Evolutionary conservation across 2,888 invertebrate species (phyloP), one percentile per base, ranked within the genome.

Genomic region (Caradrina kadenii): DNA sequence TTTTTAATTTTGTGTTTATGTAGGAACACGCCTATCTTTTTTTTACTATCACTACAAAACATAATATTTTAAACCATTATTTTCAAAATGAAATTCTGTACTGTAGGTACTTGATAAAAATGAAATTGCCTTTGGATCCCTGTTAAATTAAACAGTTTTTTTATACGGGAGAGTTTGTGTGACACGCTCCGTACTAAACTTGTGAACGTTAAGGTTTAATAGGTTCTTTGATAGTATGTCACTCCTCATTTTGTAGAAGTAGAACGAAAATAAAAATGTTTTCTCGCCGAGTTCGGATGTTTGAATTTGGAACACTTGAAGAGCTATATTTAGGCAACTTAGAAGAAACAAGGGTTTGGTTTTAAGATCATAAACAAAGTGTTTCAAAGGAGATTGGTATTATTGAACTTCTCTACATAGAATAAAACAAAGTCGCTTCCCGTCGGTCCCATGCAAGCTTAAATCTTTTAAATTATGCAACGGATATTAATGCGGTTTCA

Each of bases 251-350:
- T 68, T 21, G 31, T 59, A 15, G 17, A 73, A 70, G 48, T 42
- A 48, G 72, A 64, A 54, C 68, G 78, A 80, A 68, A 78, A 70
- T 75, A 75, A 78, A 80, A 80, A 75, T 55, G 69, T 49, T 58
- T 68, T 49, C 26, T 49, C 42, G 54, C 48, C 8, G 45, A 13
- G 13, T 54, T 55, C 19, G 13, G 5, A 48, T 13, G 42, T 70
- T 42, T 15, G 10, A 31, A 26, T 64, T 42, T n/a, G 15, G 21
- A 39, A 15, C 22, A 21, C 22, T 55, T 39, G 13, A n/a, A 19
- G 39, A 13, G 11, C 22, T 73, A 53, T 49, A 13, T 65, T 60
- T 64, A 50, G 7, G 15, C 10, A 42, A 49, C 17, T 55, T 42
- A 45, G 13, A 49, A n/a, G 54, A 45, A 42, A 66, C 49, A 67